These are phyloP conservation scores for Lottia gigantea DNA, from an alignment of 2,888 invertebrate species.

Conservation along the genomic window DNA sequence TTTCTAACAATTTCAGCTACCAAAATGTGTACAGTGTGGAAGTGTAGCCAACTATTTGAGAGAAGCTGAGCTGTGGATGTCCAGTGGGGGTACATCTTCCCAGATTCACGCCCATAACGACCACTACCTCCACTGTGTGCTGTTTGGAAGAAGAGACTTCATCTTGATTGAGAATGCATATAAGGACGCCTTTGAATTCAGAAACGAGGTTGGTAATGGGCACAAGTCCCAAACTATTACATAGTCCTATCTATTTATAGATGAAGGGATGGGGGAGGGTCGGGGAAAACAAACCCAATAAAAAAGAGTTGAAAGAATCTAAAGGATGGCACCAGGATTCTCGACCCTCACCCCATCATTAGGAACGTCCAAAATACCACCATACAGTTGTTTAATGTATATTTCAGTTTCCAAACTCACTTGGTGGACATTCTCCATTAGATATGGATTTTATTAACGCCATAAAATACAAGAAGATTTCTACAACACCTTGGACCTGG, in stretches of 20 bases:
- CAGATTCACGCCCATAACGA: constrained; percentile 65
- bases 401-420: constrained; percentile 52
- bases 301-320: too few relatives aligned
- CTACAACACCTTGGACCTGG: constrained; percentile 63
- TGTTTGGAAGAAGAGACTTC: constrained; percentile 68
- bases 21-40: constrained; percentile 60
- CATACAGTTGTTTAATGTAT: too few relatives aligned
- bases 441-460: constrained; percentile 65
- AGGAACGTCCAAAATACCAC: too few relatives aligned
- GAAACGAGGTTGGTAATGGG: constrained; percentile 41
- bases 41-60: constrained; percentile 51
- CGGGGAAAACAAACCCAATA: too few relatives aligned
- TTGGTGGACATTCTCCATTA: constrained; percentile 61
- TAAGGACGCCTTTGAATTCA: constrained; percentile 45
- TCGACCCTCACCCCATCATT: too few relatives aligned
- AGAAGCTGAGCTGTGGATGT: constrained; percentile 67
- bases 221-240: too few relatives aligned
- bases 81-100: constrained; percentile 64
- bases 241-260: too few relatives aligned
- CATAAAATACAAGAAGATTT: constrained; percentile 55
- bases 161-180: constrained; percentile 60
- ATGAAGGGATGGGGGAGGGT: too few relatives aligned
- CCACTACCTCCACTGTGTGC: constrained; percentile 66
- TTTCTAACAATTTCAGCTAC: constrained; percentile 43
- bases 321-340: too few relatives aligned